Base-by-base conservation (phyloP, 2,113 vertebrate species). In the Australoheros scitulus region DNA sequence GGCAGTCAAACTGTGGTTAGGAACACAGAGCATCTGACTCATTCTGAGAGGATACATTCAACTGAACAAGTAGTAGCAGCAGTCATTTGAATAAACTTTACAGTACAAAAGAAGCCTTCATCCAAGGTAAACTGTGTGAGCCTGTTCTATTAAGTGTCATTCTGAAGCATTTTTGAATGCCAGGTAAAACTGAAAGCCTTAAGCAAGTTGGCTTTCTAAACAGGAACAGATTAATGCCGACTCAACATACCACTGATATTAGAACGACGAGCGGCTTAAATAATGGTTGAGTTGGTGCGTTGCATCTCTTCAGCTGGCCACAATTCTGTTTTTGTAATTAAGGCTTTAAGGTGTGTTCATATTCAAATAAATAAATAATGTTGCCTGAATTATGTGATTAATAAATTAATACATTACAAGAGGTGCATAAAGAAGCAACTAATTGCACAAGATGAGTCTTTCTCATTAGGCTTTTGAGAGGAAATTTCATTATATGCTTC, bases 401-500 rank as follows among this genome's bases (percentile, higher is more conserved):
- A 95, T 93, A 89, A 95, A 95, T 95, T 94, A 95, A 95, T 94
- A 92, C 88, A 93, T 94, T 94, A 92, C 81, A 92, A 91, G 90
- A 92, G 93, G 83, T 91, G 91, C 92, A 94, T 94, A 94, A 95
- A 94, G 91, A 91, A 92, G 85, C 68, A 59, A 90, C 92, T 95
- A 95, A 96, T 94, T 94, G 93, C 92, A 88, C 36, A 65, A 92
- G 91, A 93, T 93, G 91, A 94, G 91, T 89, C 84, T 94, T 93
- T 94, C 92, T 93, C 91, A 94, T 94, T 94, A 91, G 90, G 87
- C 88, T 91, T 93, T 92, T 94, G 84, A 89, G 88, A 82, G 84
- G 86, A 94, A 92, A 93, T 92, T 92, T 95, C 94, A 95, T 95
- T 95, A 93, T 95, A 93, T 95, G 94, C 94, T 94, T 95, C 94